phyloP scores from a whole-genome alignment of 1,140 invertebrate species.

The Teleopsis dalmanni region DNA sequence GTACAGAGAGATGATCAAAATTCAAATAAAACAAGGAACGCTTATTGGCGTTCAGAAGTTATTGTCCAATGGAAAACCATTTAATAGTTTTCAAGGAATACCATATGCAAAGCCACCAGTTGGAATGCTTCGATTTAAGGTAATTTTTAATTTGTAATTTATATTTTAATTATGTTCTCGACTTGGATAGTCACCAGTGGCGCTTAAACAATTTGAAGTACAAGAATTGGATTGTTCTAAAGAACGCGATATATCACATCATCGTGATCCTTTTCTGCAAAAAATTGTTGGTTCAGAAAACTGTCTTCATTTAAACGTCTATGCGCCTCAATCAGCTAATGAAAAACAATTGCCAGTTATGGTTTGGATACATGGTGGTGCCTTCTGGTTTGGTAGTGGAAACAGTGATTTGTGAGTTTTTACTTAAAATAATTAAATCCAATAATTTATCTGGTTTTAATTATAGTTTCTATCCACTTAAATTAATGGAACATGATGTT shows the following conservation, averaged over 20 bases:
- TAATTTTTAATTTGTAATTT: too few relatives aligned
- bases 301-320: conserved; percentile 51
- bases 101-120: conserved; percentile 49
- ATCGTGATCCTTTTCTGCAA: conserved; percentile 22
- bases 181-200: conserved; percentile 35
- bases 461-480: too few relatives aligned
- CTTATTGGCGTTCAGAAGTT: conserved; percentile 24
- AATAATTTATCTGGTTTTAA: too few relatives aligned
- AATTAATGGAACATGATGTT: conserved; percentile 51
- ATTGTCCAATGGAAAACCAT: conserved; percentile 40
- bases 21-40: conserved; percentile 32
- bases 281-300: conserved; percentile 48
- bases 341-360: conserved; percentile 49
- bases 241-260: conserved; percentile 27
- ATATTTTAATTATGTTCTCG: too few relatives aligned
- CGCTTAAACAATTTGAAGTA: conserved; percentile 23
- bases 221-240: conserved; percentile 29
- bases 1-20: too few relatives aligned
- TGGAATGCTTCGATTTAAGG: conserved; percentile 47
- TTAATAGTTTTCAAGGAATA: conserved; percentile 47
- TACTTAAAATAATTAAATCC: too few relatives aligned
- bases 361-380: conserved; percentile 62
- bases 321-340: conserved; percentile 30
- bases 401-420: too few relatives aligned
- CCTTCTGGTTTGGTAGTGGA: conserved; percentile 49